Percentiles rank a stretch among this genome's conserved stretches.
phyloP scores from a whole-genome alignment of 2,797 vertebrate genomes.

The Brachymystax lenok region DNA sequence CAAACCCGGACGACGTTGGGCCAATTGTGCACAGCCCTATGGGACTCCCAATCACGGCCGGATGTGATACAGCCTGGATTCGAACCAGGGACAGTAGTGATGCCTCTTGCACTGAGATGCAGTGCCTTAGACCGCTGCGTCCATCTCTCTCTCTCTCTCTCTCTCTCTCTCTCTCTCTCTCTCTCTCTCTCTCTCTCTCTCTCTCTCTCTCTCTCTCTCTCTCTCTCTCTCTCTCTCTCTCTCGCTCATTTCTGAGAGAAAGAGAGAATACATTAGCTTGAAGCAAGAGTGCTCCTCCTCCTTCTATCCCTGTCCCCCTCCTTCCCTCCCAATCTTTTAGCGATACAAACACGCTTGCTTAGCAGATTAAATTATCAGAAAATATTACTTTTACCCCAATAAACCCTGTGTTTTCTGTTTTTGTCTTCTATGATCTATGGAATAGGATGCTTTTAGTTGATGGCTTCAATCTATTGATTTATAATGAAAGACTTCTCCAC shows the following conservation, averaged over 20 bases:
- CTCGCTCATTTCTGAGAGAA: too few species aligned
- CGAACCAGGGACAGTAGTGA: too few species aligned
- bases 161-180: neutral
- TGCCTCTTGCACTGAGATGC: too few species aligned
- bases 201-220: slow-evolving; percentile 5
- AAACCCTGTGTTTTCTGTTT: neutral
- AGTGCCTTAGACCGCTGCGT: slow-evolving; percentile 1
- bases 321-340: slow-evolving; percentile 13
- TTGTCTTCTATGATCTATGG: neutral
- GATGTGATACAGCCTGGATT: too few species aligned
- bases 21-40: too few species aligned
- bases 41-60: too few species aligned
- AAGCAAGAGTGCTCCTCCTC: slow-evolving; percentile 25
- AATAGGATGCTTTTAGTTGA: slow-evolving; percentile 37
- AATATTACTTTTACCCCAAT: slow-evolving; percentile 12
- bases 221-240: slow-evolving; percentile 3
- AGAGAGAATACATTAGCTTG: slow-evolving; percentile 47
- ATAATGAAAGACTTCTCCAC: slow-evolving; percentile 43
- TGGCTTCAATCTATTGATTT: slow-evolving; percentile 47
- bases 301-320: slow-evolving; percentile 1
- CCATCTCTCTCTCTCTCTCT: slow-evolving; percentile 14
- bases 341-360: slow-evolving; percentile 37
- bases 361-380: slow-evolving; percentile 51
- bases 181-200: slow-evolving; percentile 20
- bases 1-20: too few species aligned